Evolutionary conservation across 53 echinoderm and acorn worm species (phyloP), one percentile per base, ranked within the genome.

Genomic region (Mesocentrotus franciscanus): DNA sequence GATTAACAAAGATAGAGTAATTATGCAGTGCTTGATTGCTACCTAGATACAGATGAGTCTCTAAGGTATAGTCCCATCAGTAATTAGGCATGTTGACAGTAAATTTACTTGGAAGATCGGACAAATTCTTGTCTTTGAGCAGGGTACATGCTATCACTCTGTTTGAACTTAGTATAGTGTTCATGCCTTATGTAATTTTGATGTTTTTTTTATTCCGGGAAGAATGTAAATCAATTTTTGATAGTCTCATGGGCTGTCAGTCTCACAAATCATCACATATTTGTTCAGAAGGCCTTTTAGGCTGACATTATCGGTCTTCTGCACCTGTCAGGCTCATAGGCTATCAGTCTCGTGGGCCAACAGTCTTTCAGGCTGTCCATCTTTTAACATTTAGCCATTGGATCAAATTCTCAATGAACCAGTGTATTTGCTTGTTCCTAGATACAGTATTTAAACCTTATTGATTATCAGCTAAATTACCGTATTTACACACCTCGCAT

Each of bases 1-100:
- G 83, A 93, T 93, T 93, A 93, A 93, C 94, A 93, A n/a, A 93
- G 33, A 57, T 59, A 81, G 60, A 58, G 83, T 81, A 93, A 93
- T 93, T 93, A 93, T 36, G 62, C 60, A 81, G 61, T 61, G 26
- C 60, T 60, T 32, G 78, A 34, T 30, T 79, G 93, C 81, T 93
- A 59, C 93, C 93, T 93, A 81, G 93, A 79, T 18, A 93, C 83
- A 56, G 7, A n/a, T 58, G 57, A 93, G 93, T 30, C 22, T 81
- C 16, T 92, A 20, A 60, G 16, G 61, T 60, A 59, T 79, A 81
- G 83, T 78, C 78, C 29, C 35, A 60, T 78, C 61, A 78, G 56
- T 30, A 93, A 93, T 93, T 61, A 79, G 94, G 62, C 34, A 81
- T 83, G 84, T 91, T 91, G 91, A 35, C 36, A 36, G 91, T 91